Conservation (phyloP, 2,113 vertebrate species). For the Silurus meridionalis region DNA sequence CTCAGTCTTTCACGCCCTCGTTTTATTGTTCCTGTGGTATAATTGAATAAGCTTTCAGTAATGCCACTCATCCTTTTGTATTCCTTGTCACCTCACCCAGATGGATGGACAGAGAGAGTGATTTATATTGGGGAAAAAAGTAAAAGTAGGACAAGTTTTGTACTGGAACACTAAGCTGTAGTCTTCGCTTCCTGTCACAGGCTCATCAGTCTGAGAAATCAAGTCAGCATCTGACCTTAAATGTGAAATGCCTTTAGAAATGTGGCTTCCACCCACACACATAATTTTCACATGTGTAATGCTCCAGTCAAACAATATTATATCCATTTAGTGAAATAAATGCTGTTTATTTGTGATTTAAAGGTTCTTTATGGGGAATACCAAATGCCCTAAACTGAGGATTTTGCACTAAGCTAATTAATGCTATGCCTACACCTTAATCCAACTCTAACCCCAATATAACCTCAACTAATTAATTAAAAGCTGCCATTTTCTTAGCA, state of each 20-base stretch:
- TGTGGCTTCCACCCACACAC: not conserved
- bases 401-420: not conserved
- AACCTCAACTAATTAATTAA: not conserved
- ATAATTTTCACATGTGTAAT: not conserved
- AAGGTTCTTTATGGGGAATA: not conserved
- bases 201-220: constrained; percentile 25
- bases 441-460: not conserved
- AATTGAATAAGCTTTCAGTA: constrained; percentile 29
- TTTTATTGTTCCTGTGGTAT: constrained; percentile 9
- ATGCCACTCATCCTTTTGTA: constrained; percentile 1
- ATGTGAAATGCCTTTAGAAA: constrained; percentile 21
- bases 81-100: constrained; percentile 7
- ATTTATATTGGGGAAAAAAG: constrained; percentile 1
- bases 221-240: constrained; percentile 25
- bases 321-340: not conserved
- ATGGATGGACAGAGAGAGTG: constrained; percentile 2
- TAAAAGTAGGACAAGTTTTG: not conserved
- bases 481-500: not conserved
- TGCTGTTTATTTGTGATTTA: not conserved
- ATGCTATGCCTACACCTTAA: not conserved
- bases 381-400: not conserved
- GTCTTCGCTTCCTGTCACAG: constrained; percentile 10
- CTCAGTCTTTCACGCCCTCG: not conserved
- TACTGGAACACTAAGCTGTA: constrained; percentile 2
- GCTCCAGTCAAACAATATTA: not conserved